Evolutionary conservation across 2,113 vertebrate genomes (phyloP), one percentile per base, ranked within the genome.

Genomic region (Apteryx owenii): DNA sequence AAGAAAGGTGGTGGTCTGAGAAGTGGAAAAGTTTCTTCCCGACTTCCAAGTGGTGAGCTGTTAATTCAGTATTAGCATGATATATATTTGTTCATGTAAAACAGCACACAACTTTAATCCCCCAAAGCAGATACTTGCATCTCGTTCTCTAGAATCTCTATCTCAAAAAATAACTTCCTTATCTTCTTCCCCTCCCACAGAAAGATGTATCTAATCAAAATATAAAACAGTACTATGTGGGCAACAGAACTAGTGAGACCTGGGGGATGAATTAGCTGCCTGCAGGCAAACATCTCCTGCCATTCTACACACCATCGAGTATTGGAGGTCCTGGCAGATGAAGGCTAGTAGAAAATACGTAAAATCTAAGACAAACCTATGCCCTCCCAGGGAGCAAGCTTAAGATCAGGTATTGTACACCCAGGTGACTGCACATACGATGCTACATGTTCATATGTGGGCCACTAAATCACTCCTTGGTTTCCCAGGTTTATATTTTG

Each of bases 41-140:
- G n/a, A 48, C 18, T 56, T 82, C 18, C 29, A 51, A 0, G 0
- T 17, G 26, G 60, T 78, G 5, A 88, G 7, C 44, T 56, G 15
- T 40, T 70, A 75, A 42, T 36, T 82, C 61, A 66, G 4, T 26
- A 46, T 25, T 31, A 61, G 33, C 10, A 17, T 1, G 4, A 61
- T 86, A 78, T 38, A 12, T 71, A 61, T 26, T 70, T 82, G 26
- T 10, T 20, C 6, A 36, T 29, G 12, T 54, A 70, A 69, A 73
- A 26, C 44, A 70, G 44, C 9, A 28, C 6, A 42, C 21, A 68
- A 31, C 19, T 78, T 84, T 17, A 70, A 61, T 10, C 7, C 7
- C 12, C 9, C 23, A 18, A 33, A 73, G 12, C 7, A 7, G 23
- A 51, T 26, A 54, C 1, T 25, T 51, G 12, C 2, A 0, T 23